These are phyloP conservation scores for Gobio gobio DNA, from an alignment of 2,113 vertebrate species.

Conservation along the genomic window DNA sequence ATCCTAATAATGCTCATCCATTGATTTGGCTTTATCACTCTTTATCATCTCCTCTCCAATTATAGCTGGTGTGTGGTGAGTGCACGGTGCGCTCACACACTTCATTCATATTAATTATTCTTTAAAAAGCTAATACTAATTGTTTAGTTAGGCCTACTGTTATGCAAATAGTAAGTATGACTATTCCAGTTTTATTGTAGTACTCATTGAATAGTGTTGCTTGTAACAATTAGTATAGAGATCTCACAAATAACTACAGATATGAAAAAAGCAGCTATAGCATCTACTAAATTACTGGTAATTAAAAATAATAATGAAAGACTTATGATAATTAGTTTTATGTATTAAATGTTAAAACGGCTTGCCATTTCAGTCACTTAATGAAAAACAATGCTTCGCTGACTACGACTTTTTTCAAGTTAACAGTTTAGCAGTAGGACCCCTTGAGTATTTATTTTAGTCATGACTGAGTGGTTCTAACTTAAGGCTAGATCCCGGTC, in stretches of 20 bases:
- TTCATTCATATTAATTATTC: not conserved
- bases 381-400: slow-evolving; percentile 97
- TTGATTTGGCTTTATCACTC: no score
- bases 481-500: slow-evolving; percentile 58
- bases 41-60: no score
- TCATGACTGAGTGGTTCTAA: slow-evolving; percentile 86
- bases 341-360: not conserved
- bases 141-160: no score
- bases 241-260: not conserved
- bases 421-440: slow-evolving; percentile 85
- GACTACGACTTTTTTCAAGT: slow-evolving; percentile 91
- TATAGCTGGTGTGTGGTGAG: no score
- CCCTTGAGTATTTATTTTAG: slow-evolving; percentile 89
- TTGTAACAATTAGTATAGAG: not conserved
- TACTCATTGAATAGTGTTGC: not conserved
- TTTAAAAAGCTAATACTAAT: not conserved
- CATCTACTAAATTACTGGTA: not conserved
- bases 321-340: not conserved
- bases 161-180: not conserved
- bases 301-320: not conserved
- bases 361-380: slow-evolving; percentile 73
- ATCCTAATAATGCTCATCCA: no score
- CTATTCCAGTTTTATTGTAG: not conserved
- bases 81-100: no score
- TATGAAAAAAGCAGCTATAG: not conserved